phyloP scores from a whole-genome alignment of 2,797 vertebrate species.

The Hapalemur alaotrensis region DNA sequence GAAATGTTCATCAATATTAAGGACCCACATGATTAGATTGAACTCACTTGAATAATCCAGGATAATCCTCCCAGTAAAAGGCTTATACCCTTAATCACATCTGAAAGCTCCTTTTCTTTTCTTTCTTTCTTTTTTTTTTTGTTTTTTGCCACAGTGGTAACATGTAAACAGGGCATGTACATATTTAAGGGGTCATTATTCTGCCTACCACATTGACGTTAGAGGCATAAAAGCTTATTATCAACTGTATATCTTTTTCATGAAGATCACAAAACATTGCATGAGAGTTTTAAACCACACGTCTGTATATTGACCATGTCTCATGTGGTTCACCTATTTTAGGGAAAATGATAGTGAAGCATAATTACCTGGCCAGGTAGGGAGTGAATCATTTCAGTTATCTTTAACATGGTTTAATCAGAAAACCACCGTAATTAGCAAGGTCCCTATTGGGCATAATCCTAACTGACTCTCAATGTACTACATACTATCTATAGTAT shows the following conservation, averaged over 20 bases:
- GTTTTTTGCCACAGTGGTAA: neutral
- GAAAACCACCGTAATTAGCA: neutral
- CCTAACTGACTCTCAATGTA: neutral
- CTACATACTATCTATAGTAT: neutral
- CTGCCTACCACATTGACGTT: neutral
- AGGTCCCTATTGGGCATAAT: neutral
- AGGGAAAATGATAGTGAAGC: neutral
- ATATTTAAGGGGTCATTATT: neutral
- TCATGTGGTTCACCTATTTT: neutral
- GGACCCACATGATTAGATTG: neutral
- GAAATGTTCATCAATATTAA: neutral
- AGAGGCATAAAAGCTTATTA: neutral
- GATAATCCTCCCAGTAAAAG: neutral
- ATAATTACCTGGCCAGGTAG: neutral
- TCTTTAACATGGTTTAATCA: neutral
- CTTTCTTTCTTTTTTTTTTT: neutral
- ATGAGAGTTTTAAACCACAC: neutral
- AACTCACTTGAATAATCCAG: neutral
- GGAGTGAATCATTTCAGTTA: neutral
- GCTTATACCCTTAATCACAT: neutral
- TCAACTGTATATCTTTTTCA: neutral
- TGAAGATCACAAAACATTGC: neutral
- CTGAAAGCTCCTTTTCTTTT: neutral
- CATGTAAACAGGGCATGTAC: neutral
- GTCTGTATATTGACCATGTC: neutral